Evolutionary conservation across 2,888 invertebrate genomes (phyloP).

Genomic region (Piscicola geometra): DNA sequence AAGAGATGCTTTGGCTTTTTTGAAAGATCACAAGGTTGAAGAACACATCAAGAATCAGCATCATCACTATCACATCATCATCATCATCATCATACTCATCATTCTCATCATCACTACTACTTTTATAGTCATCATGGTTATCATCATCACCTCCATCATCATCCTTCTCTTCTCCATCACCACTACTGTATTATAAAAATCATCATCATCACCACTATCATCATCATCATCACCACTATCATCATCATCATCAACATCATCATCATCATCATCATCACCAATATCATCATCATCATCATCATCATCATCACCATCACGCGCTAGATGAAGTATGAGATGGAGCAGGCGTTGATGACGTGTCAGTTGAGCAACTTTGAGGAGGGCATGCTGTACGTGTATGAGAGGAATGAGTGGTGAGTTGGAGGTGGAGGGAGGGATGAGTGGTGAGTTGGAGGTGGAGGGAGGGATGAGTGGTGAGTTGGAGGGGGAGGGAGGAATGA

Average conservation of each 20-base stretch:
- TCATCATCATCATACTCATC: neutral
- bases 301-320: slow-evolving; percentile 22
- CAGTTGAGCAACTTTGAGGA: neutral
- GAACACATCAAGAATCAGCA: neutral
- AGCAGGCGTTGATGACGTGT: slow-evolving; percentile 2
- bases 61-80: no score
- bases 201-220: slow-evolving; percentile 24
- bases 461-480: no score
- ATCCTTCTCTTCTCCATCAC: slow-evolving; percentile 8
- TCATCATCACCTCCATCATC: slow-evolving; percentile 24
- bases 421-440: neutral
- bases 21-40: neutral
- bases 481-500: no score
- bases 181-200: no score
- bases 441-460: no score
- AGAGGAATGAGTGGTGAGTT: neutral
- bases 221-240: slow-evolving; percentile 21
- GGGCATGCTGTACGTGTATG: neutral
- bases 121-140: neutral
- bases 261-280: slow-evolving; percentile 24
- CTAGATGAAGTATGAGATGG: neutral
- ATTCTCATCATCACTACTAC: neutral
- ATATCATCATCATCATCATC: slow-evolving; percentile 27
- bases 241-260: slow-evolving; percentile 26
- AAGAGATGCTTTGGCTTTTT: neutral